phyloP scores from a whole-genome alignment of 2,113 vertebrate species.

The Rhadina sibilatrix region DNA sequence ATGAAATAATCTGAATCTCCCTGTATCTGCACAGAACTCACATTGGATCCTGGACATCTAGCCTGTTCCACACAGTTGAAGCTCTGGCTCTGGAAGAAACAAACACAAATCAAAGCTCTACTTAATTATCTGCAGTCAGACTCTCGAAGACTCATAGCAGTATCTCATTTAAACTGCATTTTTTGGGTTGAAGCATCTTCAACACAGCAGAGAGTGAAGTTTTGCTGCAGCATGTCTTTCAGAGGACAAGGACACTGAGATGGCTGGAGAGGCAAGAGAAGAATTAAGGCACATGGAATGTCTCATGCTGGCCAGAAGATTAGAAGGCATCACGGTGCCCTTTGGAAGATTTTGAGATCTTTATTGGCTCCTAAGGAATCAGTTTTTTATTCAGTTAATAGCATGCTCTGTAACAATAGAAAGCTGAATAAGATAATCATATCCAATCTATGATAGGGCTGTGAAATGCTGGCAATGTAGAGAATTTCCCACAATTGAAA shows the following conservation, averaged over 20 bases:
- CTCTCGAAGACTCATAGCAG: background rate
- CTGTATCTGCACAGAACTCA: constrained; percentile 85
- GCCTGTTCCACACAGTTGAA: constrained; percentile 78
- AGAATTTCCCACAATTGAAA: background rate
- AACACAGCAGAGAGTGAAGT: background rate
- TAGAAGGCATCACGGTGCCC: background rate
- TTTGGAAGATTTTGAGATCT: background rate
- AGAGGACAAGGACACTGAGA: background rate
- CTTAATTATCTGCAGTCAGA: background rate
- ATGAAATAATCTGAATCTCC: constrained; percentile 89
- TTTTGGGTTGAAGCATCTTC: background rate
- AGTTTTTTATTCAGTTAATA: background rate
- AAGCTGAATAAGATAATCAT: background rate
- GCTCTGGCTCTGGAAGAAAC: constrained; percentile 80
- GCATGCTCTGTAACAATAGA: background rate
- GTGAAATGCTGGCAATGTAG: background rate
- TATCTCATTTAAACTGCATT: background rate
- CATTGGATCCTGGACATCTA: constrained; percentile 77
- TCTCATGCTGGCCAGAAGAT: background rate
- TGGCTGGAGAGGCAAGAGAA: background rate
- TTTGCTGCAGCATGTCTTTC: background rate
- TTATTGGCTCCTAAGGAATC: background rate
- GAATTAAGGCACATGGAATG: background rate
- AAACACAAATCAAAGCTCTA: constrained; percentile 21
- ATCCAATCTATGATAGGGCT: background rate